Base-by-base conservation (phyloP, 2,797 vertebrate species). In the Rousettus madagascariensis region DNA sequence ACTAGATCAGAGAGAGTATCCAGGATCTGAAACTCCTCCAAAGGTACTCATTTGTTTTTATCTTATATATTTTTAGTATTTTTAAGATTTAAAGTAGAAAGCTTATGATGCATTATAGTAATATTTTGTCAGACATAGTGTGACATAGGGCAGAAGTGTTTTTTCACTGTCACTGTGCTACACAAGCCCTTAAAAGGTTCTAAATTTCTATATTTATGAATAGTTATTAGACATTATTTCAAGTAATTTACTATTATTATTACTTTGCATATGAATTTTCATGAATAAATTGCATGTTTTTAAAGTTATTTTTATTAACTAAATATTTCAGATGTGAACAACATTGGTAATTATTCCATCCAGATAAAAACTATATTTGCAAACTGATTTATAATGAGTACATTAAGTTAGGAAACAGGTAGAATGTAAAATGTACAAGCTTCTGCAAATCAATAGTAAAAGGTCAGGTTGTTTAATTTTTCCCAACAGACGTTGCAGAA, bases 1-100 rank as follows among this genome's bases (percentile, higher is more conserved):
- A 97, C 98, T 99, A 77, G 99, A 99, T 98, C 99, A 99, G 98
- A 99, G 99, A 97, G 99, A 99, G 97, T 99, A 99, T 93, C 99
- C 99, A 65, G 99, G 99, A 95, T 99, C 99, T 0, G 99, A 99
- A 95, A 99, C 98, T 69, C 99, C 99, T 36, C 99, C 99, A 79
- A 99, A 99, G 99, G 99, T 99, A 99, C 30, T 92, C 63, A 0
- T n/a, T 95, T 8, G 3, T 75, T 75, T 93, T 84, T 43, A 59
- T 63, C 10, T 65, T 86, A 74, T 46, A 1, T 43, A 26, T 36
- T 61, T 28, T n/a, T 41, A 55, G 16, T 51, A 59, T 30, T 80
- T 84, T 90, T 24, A 12, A 30, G 63, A 11, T 85, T 66, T 93
- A 88, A 77, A 1, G 28, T 82, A 84, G 16, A 84, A 79, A 68